These are phyloP conservation scores for Symphodus melops DNA, from an alignment of 2,113 vertebrate genomes.

Conservation along the genomic window DNA sequence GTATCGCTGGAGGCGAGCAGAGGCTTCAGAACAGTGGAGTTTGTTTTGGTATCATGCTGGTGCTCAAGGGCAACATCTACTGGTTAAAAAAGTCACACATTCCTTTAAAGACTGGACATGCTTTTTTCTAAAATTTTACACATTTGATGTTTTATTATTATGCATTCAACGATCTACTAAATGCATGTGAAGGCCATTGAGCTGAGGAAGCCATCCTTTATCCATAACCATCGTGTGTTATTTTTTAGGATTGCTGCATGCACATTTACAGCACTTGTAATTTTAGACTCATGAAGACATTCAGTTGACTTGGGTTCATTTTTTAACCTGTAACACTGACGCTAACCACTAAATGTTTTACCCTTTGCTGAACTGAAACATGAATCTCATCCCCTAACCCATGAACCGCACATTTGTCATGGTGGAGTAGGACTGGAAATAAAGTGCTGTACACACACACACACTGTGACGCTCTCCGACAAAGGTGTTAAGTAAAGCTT, in stretches of 20 bases:
- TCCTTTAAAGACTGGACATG: too few species aligned
- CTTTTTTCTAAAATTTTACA: too few species aligned
- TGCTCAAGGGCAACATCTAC: too few species aligned
- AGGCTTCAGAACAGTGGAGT: too few species aligned
- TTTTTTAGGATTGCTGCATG: not conserved
- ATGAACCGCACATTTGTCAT: not conserved
- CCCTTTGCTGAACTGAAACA: slow-evolving; percentile 27
- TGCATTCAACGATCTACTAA: too few species aligned
- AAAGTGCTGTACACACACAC: not conserved
- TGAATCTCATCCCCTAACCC: slow-evolving; percentile 9
- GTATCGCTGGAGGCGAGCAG: too few species aligned
- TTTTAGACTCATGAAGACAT: slow-evolving; percentile 8
- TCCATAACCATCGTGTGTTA: not conserved
- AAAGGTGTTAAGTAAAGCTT: slow-evolving; percentile 28
- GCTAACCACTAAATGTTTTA: slow-evolving; percentile 21
- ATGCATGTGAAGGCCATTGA: too few species aligned
- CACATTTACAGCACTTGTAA: not conserved
- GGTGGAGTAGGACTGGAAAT: not conserved
- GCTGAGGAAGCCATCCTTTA: too few species aligned
- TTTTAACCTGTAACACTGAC: not conserved
- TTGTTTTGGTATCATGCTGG: too few species aligned
- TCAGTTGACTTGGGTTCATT: slow-evolving; percentile 13
- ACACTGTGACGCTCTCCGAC: not conserved
- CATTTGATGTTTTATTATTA: too few species aligned
- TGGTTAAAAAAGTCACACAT: too few species aligned